phyloP scores from a whole-genome alignment of 2,113 vertebrate genomes.

The Heterotis niloticus region DNA sequence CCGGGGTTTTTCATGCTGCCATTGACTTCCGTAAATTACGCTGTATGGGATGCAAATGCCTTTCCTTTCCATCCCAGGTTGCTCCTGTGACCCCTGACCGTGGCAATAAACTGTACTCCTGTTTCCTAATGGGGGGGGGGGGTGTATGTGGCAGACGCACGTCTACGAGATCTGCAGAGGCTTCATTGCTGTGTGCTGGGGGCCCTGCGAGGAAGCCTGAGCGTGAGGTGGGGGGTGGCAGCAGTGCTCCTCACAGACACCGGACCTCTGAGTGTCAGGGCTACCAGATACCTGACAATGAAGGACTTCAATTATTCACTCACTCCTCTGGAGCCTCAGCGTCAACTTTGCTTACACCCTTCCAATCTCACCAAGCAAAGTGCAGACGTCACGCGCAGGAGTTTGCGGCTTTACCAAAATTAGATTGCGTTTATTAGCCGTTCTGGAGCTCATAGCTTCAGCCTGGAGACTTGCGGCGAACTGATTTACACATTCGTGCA shows the following conservation, averaged over 20 bases:
- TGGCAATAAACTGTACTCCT: constrained; percentile 6
- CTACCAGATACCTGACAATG: constrained; percentile 26
- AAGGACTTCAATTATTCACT: constrained; percentile 23
- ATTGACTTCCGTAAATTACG: background rate
- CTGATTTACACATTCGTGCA: no score
- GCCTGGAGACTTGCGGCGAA: no score
- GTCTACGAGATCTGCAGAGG: no score
- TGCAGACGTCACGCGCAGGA: no score
- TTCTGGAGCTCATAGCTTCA: no score
- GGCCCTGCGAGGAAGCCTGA: background rate
- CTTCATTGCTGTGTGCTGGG: no score
- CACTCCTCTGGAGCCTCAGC: background rate
- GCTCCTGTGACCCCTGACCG: background rate
- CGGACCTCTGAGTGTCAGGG: background rate
- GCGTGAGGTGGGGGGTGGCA: background rate
- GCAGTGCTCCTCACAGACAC: background rate
- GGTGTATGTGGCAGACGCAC: background rate
- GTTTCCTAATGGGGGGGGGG: background rate
- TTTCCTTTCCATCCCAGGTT: background rate
- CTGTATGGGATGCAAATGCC: background rate
- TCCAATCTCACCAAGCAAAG: no score
- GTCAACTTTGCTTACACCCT: background rate
- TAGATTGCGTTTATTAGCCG: no score
- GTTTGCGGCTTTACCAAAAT: no score
- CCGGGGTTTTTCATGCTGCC: no score